phyloP scores from a whole-genome alignment of 2,888 invertebrate species.

The Myathropa florea region DNA sequence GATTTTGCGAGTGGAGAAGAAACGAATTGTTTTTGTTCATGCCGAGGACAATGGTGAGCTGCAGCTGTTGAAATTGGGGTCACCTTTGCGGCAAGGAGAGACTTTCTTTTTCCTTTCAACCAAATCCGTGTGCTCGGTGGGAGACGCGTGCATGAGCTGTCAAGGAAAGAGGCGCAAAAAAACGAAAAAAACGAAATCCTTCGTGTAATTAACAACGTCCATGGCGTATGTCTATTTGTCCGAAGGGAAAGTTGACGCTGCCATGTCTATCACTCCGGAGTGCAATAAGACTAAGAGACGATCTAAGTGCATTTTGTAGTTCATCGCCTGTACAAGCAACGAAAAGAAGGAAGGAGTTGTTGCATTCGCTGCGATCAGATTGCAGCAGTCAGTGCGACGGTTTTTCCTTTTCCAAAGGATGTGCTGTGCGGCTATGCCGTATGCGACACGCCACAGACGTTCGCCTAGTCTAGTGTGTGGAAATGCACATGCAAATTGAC shows the following conservation, averaged over 20 bases:
- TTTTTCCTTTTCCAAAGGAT: not conserved
- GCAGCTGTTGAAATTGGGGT: conserved; percentile 51
- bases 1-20: not conserved
- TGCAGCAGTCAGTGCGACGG: conserved; percentile 5
- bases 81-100: conserved; percentile 34
- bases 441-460: not conserved
- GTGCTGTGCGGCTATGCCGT: not conserved
- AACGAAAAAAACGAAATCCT: not conserved
- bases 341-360: conserved; percentile 38
- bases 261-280: conserved; percentile 62
- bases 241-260: conserved; percentile 68
- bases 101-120: conserved; percentile 32
- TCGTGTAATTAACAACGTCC: conserved; percentile 55
- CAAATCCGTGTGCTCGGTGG: not conserved
- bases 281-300: conserved; percentile 4
- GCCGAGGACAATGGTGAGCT: conserved; percentile 37
- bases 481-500: conserved; percentile 65
- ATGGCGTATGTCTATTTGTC: conserved; percentile 29
- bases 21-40: not conserved
- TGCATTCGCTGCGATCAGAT: conserved; percentile 62
- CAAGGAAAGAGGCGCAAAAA: not conserved
- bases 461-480: not conserved
- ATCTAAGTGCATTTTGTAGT: conserved; percentile 71
- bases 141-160: not conserved
- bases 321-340: conserved; percentile 41